These are phyloP conservation scores for Chelonoidis abingdonii DNA, from an alignment of 2,113 vertebrate species.

Conservation along the genomic window DNA sequence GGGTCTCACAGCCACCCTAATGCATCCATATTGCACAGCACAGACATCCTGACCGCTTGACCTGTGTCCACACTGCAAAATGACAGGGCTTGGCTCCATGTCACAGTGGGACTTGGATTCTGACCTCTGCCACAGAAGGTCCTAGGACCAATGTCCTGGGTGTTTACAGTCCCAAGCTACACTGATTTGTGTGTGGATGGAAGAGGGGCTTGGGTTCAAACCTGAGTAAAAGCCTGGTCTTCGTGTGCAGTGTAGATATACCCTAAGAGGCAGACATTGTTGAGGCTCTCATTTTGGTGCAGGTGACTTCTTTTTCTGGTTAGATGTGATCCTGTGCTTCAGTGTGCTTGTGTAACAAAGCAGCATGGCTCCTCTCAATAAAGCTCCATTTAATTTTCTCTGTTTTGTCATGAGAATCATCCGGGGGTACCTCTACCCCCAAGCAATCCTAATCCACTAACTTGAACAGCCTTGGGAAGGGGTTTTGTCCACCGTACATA, in stretches of 20 bases:
- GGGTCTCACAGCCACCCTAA: too few species aligned
- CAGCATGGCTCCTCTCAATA: neutral
- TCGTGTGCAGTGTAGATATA: neutral
- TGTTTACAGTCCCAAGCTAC: neutral
- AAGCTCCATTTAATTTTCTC: neutral
- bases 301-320: neutral
- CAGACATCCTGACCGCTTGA: neutral
- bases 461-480: neutral
- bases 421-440: neutral
- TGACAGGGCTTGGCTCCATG: neutral
- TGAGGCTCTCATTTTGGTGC: neutral
- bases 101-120: neutral
- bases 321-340: neutral
- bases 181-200: neutral
- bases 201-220: neutral
- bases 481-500: neutral
- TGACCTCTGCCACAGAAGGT: neutral
- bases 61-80: neutral
- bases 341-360: fast-evolving
- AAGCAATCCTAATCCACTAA: neutral
- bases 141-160: neutral
- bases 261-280: neutral
- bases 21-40: too few species aligned
- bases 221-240: neutral
- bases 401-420: fast-evolving